Evolutionary conservation across 2,113 vertebrate species (phyloP).

Genomic region (Scortum barcoo): DNA sequence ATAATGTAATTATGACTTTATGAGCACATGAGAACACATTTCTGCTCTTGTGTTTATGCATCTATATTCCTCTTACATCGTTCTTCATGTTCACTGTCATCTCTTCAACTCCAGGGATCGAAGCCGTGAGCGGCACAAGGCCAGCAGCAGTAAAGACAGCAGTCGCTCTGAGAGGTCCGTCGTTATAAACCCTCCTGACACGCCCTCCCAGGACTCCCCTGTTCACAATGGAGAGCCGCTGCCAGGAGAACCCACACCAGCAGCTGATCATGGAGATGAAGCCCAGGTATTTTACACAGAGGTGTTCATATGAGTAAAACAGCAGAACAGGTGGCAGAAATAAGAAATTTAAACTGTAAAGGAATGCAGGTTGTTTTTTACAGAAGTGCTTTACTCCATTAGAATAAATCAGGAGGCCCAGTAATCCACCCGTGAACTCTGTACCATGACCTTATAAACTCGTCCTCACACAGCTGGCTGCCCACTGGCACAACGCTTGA

Average conservation of each 20-base stretch:
- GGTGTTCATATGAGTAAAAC: background rate
- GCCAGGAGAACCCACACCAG: slow-evolving; percentile 87
- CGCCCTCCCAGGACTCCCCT: slow-evolving; percentile 78
- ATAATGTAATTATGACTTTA: background rate
- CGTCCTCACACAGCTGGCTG: slow-evolving; percentile 68
- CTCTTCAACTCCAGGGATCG: slow-evolving; percentile 78
- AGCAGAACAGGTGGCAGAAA: background rate
- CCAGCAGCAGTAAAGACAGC: slow-evolving; percentile 89
- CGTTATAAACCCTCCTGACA: slow-evolving; percentile 90
- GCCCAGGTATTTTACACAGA: slow-evolving; percentile 84
- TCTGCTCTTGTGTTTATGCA: background rate
- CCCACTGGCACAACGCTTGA: slow-evolving; percentile 22
- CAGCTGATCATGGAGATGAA: slow-evolving; percentile 83
- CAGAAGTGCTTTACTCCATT: slow-evolving; percentile 3
- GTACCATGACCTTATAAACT: slow-evolving; percentile 56
- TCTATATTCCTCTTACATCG: background rate
- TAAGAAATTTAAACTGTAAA: background rate
- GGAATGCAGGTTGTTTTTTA: slow-evolving; percentile 6
- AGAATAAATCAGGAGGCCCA: slow-evolving; percentile 35
- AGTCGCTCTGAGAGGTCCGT: slow-evolving; percentile 92
- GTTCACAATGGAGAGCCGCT: slow-evolving; percentile 86
- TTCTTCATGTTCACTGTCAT: background rate
- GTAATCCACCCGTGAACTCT: slow-evolving; percentile 55
- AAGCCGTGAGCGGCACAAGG: slow-evolving; percentile 92
- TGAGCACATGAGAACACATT: background rate